Percentiles rank a stretch among this genome's conserved stretches.
Conservation (phyloP, 2,888 invertebrate species). For the Punctoribates punctum region DNA sequence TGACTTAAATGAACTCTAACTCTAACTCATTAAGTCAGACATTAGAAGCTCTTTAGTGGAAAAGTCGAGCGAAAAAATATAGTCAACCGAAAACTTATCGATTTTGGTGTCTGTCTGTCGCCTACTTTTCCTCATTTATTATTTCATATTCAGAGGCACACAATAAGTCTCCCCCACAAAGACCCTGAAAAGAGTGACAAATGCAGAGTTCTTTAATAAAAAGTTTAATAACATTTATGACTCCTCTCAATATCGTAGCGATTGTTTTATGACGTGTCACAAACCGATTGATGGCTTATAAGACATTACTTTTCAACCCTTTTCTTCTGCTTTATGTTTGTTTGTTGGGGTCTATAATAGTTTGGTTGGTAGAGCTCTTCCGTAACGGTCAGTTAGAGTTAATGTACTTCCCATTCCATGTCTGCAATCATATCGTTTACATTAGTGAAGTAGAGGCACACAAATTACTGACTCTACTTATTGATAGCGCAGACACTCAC, state of each 20-base stretch:
- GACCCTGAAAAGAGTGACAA: slow-evolving; percentile 24
- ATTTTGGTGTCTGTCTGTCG: background rate
- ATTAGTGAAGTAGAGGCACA: background rate
- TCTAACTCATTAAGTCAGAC: slow-evolving; percentile 8
- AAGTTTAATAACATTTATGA: slow-evolving; percentile 28
- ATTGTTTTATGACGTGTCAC: slow-evolving; percentile 25
- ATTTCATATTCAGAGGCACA: background rate
- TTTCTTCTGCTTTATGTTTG: background rate
- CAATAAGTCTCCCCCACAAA: slow-evolving; percentile 15
- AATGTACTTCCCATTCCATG: slow-evolving; percentile 36
- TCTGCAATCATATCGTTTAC: slow-evolving; percentile 15
- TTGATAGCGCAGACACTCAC: slow-evolving; percentile 28
- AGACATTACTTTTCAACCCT: background rate
- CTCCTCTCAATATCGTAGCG: background rate
- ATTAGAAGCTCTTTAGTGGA: background rate
- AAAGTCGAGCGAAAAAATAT: background rate
- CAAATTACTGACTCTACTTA: slow-evolving; percentile 34
- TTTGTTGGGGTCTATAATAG: background rate
- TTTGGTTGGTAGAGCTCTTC: background rate
- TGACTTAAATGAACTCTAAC: slow-evolving; percentile 11
- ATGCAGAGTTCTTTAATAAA: slow-evolving; percentile 18
- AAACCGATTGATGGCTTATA: background rate
- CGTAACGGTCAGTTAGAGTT: slow-evolving; percentile 9
- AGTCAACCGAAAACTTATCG: background rate
- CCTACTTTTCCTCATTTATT: background rate